Conservation (phyloP, 2,113 vertebrate genomes). For the Passerina amoena region DNA sequence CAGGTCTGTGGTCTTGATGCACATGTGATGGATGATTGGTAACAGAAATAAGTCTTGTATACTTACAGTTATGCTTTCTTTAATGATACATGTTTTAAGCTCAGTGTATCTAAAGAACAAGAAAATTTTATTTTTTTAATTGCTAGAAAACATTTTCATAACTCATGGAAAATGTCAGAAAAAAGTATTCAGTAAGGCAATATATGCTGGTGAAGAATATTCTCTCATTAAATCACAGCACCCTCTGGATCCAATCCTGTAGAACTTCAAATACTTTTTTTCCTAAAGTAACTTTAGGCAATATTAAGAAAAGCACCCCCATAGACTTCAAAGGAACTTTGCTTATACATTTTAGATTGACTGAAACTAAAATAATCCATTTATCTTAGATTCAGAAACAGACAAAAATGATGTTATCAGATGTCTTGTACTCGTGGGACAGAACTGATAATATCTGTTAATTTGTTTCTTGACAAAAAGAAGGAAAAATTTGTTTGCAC, state of each 20-base stretch:
- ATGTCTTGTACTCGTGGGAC: background rate
- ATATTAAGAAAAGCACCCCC: background rate
- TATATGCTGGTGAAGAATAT: background rate
- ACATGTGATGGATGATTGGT: background rate
- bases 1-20: background rate
- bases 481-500: background rate
- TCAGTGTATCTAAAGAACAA: background rate
- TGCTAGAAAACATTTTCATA: background rate
- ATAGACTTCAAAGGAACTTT: slow-evolving; percentile 1
- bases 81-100: background rate
- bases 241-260: background rate
- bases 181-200: background rate
- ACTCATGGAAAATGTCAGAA: background rate
- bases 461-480: background rate
- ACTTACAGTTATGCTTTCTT: background rate
- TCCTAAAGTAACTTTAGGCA: background rate
- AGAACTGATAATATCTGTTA: background rate
- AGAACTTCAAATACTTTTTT: background rate
- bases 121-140: background rate
- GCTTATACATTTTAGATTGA: background rate
- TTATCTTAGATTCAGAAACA: background rate
- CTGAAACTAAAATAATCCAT: background rate
- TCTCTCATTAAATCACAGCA: background rate
- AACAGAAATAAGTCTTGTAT: background rate
- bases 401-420: background rate